Conservation (phyloP, 2,797 vertebrate genomes). For the Hipposideros larvatus region DNA sequence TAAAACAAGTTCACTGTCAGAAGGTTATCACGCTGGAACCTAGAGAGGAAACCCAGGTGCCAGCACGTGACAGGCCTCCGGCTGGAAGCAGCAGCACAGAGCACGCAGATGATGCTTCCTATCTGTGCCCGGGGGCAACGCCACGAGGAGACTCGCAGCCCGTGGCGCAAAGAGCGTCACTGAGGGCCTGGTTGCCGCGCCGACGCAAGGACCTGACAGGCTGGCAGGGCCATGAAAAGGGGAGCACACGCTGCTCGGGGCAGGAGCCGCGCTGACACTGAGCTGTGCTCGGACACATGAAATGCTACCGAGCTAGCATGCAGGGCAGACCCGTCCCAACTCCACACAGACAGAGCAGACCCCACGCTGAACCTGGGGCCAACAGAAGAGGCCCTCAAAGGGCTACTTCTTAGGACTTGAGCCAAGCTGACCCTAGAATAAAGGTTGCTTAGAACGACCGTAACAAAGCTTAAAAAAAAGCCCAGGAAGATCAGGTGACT, state of each 20-base stretch:
- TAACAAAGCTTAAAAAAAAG: not conserved
- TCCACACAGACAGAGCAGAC: not conserved
- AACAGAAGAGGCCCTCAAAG: not conserved
- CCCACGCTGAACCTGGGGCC: not conserved
- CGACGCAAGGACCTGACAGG: not conserved
- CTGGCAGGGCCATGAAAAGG: not conserved
- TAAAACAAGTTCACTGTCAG: too few relatives aligned
- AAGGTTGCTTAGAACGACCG: not conserved
- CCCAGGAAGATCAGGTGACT: not conserved
- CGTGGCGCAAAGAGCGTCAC: not conserved
- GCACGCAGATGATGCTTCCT: not conserved
- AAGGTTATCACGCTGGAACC: not conserved
- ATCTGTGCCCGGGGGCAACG: not conserved
- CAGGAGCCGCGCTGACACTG: rapidly evolving
- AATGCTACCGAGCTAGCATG: rapidly evolving
- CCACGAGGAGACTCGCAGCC: not conserved
- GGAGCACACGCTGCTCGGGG: rapidly evolving
- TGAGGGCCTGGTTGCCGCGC: rapidly evolving
- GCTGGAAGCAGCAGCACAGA: not conserved
- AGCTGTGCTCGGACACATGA: too few relatives aligned
- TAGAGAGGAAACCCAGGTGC: not conserved
- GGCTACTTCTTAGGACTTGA: not conserved
- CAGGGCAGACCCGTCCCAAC: rapidly evolving
- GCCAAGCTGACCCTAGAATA: not conserved
- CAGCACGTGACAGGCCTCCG: not conserved